Percentiles rank a stretch among this genome's conserved stretches.
These are phyloP conservation scores for Zoanthus gigantus DNA, from an alignment of 92 coral and sea anemone species.

Conservation along the genomic window DNA sequence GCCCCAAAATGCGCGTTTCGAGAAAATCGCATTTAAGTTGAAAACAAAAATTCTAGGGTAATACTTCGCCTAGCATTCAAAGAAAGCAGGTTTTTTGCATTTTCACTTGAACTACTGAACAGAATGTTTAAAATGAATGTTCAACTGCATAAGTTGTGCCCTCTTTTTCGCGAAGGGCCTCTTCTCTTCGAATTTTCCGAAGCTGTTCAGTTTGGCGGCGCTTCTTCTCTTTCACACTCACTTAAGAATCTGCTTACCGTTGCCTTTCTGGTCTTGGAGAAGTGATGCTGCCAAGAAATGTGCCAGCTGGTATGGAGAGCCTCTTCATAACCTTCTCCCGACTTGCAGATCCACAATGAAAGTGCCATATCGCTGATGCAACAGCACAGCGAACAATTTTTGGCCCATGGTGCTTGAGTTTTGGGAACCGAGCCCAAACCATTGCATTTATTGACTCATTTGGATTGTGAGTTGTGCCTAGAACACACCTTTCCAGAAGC, in stretches of 20 bases:
- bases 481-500: constrained; percentile 47
- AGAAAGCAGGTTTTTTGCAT: constrained; percentile 2
- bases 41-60: not conserved
- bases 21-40: constrained; percentile 51
- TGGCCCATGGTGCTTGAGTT: constrained; percentile 41
- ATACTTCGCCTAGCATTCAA: not conserved
- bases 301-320: constrained; percentile 63
- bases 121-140: not conserved
- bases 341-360: constrained; percentile 69
- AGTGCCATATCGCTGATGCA: constrained; percentile 65
- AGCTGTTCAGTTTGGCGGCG: too few species aligned
- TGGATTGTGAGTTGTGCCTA: constrained; percentile 53
- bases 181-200: constrained; percentile 23
- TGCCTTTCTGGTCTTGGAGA: constrained; percentile 55
- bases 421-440: constrained; percentile 2
- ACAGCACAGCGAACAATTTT: constrained; percentile 62
- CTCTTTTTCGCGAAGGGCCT: constrained; percentile 54
- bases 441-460: constrained; percentile 55
- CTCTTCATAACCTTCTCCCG: constrained; percentile 56
- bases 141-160: constrained; percentile 62
- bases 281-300: constrained; percentile 36
- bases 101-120: constrained; percentile 16
- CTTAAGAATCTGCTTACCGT: constrained; percentile 53
- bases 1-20: constrained; percentile 27
- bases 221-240: constrained; percentile 19